Evolutionary conservation across 2,113 vertebrate species (phyloP).

Genomic region (Polypterus senegalus): DNA sequence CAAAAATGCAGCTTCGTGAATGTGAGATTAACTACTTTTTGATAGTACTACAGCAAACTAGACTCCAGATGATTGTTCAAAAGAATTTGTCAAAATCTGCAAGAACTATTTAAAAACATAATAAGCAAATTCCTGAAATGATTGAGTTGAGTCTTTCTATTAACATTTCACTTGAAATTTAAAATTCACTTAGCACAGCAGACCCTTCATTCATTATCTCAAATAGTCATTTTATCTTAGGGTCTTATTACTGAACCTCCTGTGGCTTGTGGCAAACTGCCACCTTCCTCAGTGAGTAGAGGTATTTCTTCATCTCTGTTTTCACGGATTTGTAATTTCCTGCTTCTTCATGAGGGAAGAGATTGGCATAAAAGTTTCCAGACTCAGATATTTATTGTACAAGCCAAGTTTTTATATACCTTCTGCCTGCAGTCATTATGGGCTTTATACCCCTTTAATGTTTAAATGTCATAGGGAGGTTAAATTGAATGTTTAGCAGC

Average conservation of each 20-base stretch:
- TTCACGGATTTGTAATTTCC: slow-evolving; percentile 5
- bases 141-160: too few relatives aligned
- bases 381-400: background rate
- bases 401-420: slow-evolving; percentile 1
- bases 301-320: background rate
- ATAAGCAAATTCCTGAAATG: too few relatives aligned
- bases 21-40: too few relatives aligned
- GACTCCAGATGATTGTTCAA: too few relatives aligned
- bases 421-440: background rate
- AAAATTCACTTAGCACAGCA: background rate
- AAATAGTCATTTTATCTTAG: background rate
- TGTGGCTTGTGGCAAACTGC: slow-evolving; percentile 3
- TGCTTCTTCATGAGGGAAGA: background rate
- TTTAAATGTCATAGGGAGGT: too few relatives aligned
- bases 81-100: too few relatives aligned
- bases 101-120: too few relatives aligned
- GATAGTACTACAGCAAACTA: too few relatives aligned
- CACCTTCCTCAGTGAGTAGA: slow-evolving; percentile 1
- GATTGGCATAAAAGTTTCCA: background rate
- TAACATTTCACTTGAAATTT: too few relatives aligned
- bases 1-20: too few relatives aligned
- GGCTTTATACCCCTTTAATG: background rate
- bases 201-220: background rate
- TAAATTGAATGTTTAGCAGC: too few relatives aligned
- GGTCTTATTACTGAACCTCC: background rate